Evolutionary conservation across 2,888 invertebrate genomes (phyloP), one percentile per base, ranked within the genome.

Genomic region (Bellardia bayeri): DNA sequence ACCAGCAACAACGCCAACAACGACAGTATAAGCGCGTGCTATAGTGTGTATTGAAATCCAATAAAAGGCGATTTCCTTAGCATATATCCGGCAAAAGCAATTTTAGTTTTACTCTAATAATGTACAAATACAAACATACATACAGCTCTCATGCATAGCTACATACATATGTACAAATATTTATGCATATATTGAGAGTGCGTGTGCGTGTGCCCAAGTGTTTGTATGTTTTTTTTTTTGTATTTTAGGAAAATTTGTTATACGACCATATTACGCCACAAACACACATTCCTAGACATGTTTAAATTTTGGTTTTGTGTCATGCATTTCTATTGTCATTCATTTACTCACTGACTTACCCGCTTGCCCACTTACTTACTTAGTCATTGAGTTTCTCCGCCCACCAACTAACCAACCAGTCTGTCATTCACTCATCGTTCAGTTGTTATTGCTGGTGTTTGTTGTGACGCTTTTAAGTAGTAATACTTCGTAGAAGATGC

Each of bases 41-140:
- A 16, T 30, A 74, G 58, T 66, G 76, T 54, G 56, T 82, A 87
- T 87, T 85, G 82, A 74, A 87, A 87, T 87, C 82, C 76, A 87
- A 85, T 85, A 87, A 87, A 87, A 87, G 87, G 37, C 74, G 69
- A 85, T 87, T 85, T 87, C 87, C 87, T 85, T 82, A 74, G 82
- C 85, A 69, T 82, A 82, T 87, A 82, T 87, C 87, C 87, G 87
- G 85, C 23, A 49, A 76, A 71, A 86, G 49, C 37, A 83, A 82
- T 66, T 82, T 71, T 61, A 71, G 64, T 81, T 56, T 49, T 49
- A 13, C 63, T 66, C 51, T n/a, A 54, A 85, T 63, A 33, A 37
- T 45, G 40, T 78, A 37, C 5, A 66, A 64, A 51, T 33, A 14
- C 63, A 75, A 33, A 14, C 51, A 45, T 13, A 51, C 13, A 51